Evolutionary conservation across 2,888 invertebrate species (phyloP).

Genomic region (Dusona sp.): DNA sequence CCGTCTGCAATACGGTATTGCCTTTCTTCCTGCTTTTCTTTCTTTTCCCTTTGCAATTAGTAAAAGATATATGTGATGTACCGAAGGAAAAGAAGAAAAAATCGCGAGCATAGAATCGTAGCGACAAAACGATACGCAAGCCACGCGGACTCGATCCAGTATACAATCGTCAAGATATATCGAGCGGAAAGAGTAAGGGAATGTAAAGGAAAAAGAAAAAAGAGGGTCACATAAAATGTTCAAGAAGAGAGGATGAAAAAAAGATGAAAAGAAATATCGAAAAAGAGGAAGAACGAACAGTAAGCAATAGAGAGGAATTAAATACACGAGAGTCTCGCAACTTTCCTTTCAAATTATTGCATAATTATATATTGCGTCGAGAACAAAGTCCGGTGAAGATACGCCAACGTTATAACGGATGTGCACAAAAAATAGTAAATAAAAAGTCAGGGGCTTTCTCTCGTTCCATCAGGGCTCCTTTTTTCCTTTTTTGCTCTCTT

Average conservation of each 20-base stretch:
- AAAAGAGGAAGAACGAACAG: conserved; percentile 26
- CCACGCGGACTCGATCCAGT: not conserved
- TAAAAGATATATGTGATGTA: conserved; percentile 43
- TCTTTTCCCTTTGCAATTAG: conserved; percentile 63
- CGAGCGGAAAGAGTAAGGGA: not conserved
- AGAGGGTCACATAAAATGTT: conserved; percentile 20
- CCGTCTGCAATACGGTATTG: conserved; percentile 33
- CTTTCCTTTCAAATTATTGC: conserved; percentile 80
- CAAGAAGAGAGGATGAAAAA: conserved; percentile 56
- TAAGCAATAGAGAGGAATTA: conserved; percentile 68
- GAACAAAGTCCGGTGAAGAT: conserved; percentile 77
- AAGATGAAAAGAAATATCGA: conserved; percentile 50
- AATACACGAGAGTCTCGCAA: conserved; percentile 71
- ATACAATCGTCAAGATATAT: conserved; percentile 7
- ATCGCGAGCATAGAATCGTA: conserved; percentile 31
- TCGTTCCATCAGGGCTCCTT: conserved; percentile 35
- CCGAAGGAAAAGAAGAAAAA: conserved; percentile 25
- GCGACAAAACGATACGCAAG: conserved; percentile 49
- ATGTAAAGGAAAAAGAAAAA: not conserved
- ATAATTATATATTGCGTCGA: conserved; percentile 80
- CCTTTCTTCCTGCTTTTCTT: conserved; percentile 17
- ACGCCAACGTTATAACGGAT: conserved; percentile 78
- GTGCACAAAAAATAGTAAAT: conserved; percentile 64
- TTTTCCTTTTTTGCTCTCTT: conserved; percentile 15
- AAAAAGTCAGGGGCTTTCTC: conserved; percentile 36